Conservation (phyloP, 2,113 vertebrate species). For the Pituophis catenifer region DNA sequence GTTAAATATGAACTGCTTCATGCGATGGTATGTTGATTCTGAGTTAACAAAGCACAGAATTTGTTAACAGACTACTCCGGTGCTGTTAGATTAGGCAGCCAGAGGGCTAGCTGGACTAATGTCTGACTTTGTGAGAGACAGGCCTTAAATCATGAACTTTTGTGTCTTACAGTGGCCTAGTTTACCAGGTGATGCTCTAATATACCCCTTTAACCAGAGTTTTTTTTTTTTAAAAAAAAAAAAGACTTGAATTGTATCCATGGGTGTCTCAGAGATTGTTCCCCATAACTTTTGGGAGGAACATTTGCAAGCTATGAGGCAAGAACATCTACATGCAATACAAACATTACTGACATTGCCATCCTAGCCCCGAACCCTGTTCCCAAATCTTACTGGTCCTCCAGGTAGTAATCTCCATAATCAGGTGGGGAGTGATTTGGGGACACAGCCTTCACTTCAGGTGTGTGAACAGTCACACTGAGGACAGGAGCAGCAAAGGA, state of each 20-base stretch:
- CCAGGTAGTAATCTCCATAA: neutral
- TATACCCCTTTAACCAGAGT: neutral
- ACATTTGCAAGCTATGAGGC: neutral
- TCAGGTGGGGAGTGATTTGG: neutral
- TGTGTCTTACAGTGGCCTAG: neutral
- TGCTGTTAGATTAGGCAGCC: neutral
- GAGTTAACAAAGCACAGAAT: neutral
- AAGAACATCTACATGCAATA: neutral
- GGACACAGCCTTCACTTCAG: slow-evolving; percentile 14
- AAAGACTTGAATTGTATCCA: neutral
- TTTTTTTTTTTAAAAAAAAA: neutral
- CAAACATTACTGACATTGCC: accelerated
- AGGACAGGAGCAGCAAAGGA: neutral
- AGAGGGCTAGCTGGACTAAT: neutral
- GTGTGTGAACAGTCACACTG: slow-evolving; percentile 12
- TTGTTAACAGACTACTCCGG: neutral
- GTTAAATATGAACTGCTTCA: neutral
- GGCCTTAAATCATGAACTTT: neutral
- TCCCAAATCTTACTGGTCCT: slow-evolving; percentile 26
- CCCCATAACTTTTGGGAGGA: neutral
- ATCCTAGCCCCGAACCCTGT: neutral
- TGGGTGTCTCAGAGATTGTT: neutral
- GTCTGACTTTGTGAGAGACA: neutral
- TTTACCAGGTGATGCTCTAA: neutral
- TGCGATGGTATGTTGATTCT: neutral